Evolutionary conservation across 2,113 vertebrate genomes (phyloP), one percentile per base, ranked within the genome.

Genomic region (Odontesthes bonariensis): DNA sequence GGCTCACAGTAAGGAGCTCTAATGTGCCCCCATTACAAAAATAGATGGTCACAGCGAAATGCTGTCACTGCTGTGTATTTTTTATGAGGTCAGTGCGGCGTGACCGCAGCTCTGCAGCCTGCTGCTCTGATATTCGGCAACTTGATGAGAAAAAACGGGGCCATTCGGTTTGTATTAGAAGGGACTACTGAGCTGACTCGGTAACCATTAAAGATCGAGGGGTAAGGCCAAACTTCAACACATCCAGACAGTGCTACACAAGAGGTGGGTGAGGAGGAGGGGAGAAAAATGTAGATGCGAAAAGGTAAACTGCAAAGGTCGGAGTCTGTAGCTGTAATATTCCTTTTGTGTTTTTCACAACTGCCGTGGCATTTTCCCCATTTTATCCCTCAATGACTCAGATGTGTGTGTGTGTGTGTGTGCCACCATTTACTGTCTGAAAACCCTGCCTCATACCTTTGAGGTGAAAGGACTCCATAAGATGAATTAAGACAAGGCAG

Each of bases 311-410:
- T 65, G 67, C 23, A 62, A 54, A 62, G 66, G 75, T 76, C 58
- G 76, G 40, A 70, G 40, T 89, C 57, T 73, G 54, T 53, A 56
- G 53, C 56, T 54, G 53, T 13, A 0, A 5, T 64, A 55, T 69
- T 86, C 52, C 46, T 55, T 38, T 33, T 59, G 58, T 76, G 68
- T 75, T 79, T 74, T 72, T 77, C 77, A 66, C 59, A 60, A 31
- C 76, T 38, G 65, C 79, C 47, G 56, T 83, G 83, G 75, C 67
- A 85, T 87, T 79, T 85, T 79, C 55, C 31, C 77, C 46, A 79
- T 86, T 88, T 86, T 33, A 85, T 83, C 84, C 82, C 75, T 81
- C 73, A 58, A 19, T 85, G 81, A 67, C 59, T 88, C 69, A 49
- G 61, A 58, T 77, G 55, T 23, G n/a, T 63, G 65, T 51, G 55